Evolutionary conservation across 2,113 vertebrate genomes (phyloP), one percentile per base, ranked within the genome.

Genomic region (Deroptyus accipitrinus): DNA sequence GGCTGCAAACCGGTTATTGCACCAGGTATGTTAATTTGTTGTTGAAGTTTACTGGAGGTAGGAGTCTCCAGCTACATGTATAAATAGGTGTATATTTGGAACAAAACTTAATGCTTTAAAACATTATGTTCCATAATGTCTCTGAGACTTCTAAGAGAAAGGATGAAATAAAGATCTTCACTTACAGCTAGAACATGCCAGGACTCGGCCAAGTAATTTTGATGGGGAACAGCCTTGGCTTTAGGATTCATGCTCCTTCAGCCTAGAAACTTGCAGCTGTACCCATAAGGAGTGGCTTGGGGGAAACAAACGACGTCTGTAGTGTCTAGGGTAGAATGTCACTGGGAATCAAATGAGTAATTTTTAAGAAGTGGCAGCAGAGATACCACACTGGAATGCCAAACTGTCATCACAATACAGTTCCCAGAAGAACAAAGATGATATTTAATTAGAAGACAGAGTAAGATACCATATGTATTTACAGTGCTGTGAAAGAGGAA

Each of bases 1-100:
- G 98, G 98, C 95, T 99, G 99, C 97, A 98, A 93, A 11, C 98
- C 99, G 0, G 89, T 99, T 89, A 97, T 97, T 1, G 99, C 99
- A 2, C 99, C 99, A 2, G 99, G 99, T 99, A 94, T 62, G 98
- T 86, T 42, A 17, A 28, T 24, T 22, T 2, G 1, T 10, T 55
- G 69, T 7, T 41, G 10, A 18, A 10, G 7, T 17, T 30, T 20
- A 3, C 48, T 7, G 37, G 31, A 7, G 13, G 2, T 1, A 17
- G 41, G 35, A 10, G 11, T 16, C 63, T 61, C 25, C 25, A 3
- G 44, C 27, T 20, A 9, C 1, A 17, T 11, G 46, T 30, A 5
- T 6, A 23, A 28, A 39, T 1, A 16, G 3, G 28, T 18, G 1
- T 1, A 1, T 6, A 3, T 28, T n/a, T 22, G 85, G 39, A 37